Evolutionary conservation across 2,113 vertebrate genomes (phyloP).

Genomic region (Cairina moschata): DNA sequence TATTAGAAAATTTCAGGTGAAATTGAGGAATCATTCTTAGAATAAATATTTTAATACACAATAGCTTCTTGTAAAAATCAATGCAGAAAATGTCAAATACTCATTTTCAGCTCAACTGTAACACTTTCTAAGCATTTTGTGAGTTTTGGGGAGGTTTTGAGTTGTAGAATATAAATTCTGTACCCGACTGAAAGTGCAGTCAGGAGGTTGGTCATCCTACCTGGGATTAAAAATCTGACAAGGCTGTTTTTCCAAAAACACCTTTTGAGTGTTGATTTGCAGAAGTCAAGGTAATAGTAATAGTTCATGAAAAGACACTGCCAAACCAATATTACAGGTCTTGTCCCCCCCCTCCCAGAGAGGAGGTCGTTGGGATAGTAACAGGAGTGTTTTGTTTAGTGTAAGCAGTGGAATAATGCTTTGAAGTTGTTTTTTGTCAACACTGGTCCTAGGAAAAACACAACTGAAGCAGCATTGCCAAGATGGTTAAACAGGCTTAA

Average conservation of each 20-base stretch:
- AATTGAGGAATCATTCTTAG: background rate
- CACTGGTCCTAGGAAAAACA: background rate
- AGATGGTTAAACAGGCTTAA: slow-evolving; percentile 14
- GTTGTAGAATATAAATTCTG: background rate
- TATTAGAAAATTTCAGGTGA: background rate
- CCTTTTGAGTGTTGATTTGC: background rate
- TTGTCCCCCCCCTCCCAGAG: slow-evolving; percentile 15
- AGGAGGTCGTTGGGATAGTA: slow-evolving; percentile 9
- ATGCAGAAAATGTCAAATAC: background rate
- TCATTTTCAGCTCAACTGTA: background rate
- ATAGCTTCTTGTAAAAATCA: background rate
- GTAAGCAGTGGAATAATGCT: slow-evolving; percentile 53
- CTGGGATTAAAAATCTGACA: background rate
- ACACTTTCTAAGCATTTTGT: background rate
- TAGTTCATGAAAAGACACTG: background rate
- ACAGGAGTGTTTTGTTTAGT: slow-evolving; percentile 54
- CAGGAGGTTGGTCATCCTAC: background rate
- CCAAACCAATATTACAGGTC: slow-evolving; percentile 15
- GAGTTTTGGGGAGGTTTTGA: background rate
- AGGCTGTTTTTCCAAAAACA: background rate
- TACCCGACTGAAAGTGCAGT: background rate
- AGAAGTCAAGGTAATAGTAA: background rate
- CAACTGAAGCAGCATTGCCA: background rate
- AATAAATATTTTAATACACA: background rate
- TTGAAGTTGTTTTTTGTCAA: slow-evolving; percentile 66